Base-by-base conservation (phyloP, 2,113 vertebrate genomes). In the Micronisus gabar region DNA sequence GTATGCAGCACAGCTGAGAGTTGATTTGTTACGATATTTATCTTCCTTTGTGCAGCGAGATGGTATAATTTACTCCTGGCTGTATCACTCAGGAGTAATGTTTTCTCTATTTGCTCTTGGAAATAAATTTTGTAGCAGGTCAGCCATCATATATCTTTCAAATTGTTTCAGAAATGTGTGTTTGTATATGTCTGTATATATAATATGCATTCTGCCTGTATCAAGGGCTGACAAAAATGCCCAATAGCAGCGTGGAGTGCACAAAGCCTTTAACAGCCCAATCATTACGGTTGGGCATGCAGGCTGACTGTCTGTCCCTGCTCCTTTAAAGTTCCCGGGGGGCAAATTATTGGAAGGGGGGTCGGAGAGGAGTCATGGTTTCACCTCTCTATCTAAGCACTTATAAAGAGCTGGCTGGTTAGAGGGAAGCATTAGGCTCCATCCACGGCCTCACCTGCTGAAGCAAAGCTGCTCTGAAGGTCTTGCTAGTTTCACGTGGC, bases 41-140 rank as follows among this genome's bases (percentile, higher is more conserved):
- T 86, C 67, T 88, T 75, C 72, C 38, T 79, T 91, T 91, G 56
- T 94, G 61, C 36, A 23, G 26, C 13, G 22, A 80, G 58, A 93
- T 73, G 52, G 47, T 72, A 48, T 86, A 23, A 80, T 95, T 96
- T 88, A 59, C 73, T 94, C 47, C 79, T 76, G 62, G 15, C 58
- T 80, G 21, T 61, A n/a, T 74, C 40, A 80, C 25, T 86, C 72
- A 58, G 50, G 50, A 90, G 29, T 74, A 82, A 83, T 53, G 23
- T n/a, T 95, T 90, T 67, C 86, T 91, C 81, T 93, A 10, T 82
- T 76, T 74, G 53, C 43, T 88, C 41, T 79, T 75, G 36, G 56
- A 94, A 89, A 71, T 72, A 94, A 90, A 90, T 94, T 81, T 88
- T 34, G 8, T 63, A 81, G 29, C 47, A 50, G 68, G 62, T 90